phyloP scores from a whole-genome alignment of 1,140 invertebrate genomes.

The Caenorhabditis tropicalis region DNA sequence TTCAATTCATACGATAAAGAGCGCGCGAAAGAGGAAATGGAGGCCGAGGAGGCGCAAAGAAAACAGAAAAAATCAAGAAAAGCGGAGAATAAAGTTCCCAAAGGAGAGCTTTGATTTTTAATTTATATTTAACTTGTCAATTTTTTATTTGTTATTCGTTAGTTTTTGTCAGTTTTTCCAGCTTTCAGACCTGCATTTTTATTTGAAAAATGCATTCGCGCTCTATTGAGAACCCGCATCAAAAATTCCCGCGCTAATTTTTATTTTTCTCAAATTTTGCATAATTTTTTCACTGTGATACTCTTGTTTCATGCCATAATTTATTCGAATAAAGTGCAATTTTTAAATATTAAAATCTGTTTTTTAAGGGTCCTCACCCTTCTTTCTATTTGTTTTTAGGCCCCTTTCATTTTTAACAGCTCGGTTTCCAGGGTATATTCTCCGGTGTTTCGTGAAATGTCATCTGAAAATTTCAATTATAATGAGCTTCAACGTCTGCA shows the following conservation, averaged over 20 bases:
- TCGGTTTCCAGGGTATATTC: neutral
- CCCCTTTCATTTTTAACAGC: no score
- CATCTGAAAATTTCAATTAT: neutral
- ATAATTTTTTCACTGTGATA: neutral
- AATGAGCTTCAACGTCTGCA: constrained; percentile 22
- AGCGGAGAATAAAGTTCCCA: neutral
- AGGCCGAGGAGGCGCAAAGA: constrained; percentile 27
- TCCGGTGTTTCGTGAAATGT: constrained; percentile 8
- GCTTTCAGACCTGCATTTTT: no score
- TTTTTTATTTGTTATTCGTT: neutral
- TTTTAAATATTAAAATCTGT: no score
- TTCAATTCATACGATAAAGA: constrained; percentile 45
- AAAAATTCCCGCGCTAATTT: neutral
- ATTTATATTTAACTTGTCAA: neutral
- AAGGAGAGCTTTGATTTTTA: constrained; percentile 10
- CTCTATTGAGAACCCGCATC: no score
- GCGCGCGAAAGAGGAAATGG: neutral
- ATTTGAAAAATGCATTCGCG: no score
- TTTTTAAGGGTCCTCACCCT: no score
- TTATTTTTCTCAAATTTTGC: neutral
- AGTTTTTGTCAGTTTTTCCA: no score
- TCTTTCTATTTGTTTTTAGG: no score
- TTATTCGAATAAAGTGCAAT: no score
- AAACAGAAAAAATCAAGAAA: constrained; percentile 44
- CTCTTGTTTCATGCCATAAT: no score